These are phyloP conservation scores for Eilema sororculum DNA, from an alignment of 2,888 invertebrate genomes.

Conservation along the genomic window DNA sequence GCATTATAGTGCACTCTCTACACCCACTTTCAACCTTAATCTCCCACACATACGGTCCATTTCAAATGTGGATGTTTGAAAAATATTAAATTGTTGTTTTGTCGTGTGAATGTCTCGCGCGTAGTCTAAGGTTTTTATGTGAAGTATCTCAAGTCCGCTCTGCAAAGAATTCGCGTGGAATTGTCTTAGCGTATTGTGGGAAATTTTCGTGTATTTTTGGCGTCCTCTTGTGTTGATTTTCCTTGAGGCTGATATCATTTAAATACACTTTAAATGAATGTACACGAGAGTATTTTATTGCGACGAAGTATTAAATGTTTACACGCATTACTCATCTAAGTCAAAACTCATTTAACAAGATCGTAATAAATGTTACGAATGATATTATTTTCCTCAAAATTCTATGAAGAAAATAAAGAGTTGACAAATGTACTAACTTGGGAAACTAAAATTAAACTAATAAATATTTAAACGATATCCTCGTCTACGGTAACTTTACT, in stretches of 20 bases:
- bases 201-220: conserved; percentile 58
- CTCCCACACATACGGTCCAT: conserved; percentile 58
- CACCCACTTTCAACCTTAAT: conserved; percentile 53
- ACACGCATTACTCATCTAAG: conserved; percentile 14
- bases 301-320: conserved; percentile 13
- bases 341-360: conserved; percentile 8
- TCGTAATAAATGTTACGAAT: conserved; percentile 7
- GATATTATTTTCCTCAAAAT: background rate
- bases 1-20: conserved; percentile 52
- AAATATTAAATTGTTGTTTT: conserved; percentile 55
- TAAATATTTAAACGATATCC: background rate
- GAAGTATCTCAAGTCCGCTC: conserved; percentile 74
- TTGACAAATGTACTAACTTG: background rate
- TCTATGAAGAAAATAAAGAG: background rate
- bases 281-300: conserved; percentile 14
- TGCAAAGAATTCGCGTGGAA: conserved; percentile 66
- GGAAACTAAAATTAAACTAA: background rate
- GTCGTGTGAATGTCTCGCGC: conserved; percentile 77
- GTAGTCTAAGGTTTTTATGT: conserved; percentile 80
- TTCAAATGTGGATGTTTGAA: conserved; percentile 46
- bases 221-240: conserved; percentile 38
- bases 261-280: conserved; percentile 30
- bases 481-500: background rate
- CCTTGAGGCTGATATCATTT: conserved; percentile 46
- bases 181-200: conserved; percentile 61